Conservation (phyloP, 2,888 invertebrate species). For the Scaptodrosophila latifasciaeformis region DNA sequence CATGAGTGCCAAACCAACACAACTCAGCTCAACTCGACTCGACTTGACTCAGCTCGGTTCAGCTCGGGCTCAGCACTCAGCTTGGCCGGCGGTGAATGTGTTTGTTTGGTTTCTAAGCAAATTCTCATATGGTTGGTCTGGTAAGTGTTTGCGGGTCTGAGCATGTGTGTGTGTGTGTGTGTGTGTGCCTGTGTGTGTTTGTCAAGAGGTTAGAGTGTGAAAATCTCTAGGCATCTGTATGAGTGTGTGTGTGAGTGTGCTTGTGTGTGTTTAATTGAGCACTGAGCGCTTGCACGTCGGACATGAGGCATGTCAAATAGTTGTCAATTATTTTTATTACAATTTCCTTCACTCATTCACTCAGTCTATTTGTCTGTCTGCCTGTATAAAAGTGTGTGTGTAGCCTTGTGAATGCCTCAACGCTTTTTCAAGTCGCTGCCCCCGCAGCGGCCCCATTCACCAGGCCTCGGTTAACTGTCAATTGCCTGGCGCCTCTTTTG, state of each 20-base stretch:
- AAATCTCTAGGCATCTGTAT: neutral
- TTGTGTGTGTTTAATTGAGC: conserved; percentile 4
- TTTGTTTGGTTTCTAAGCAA: too few species aligned
- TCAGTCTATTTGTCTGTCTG: conserved; percentile 40
- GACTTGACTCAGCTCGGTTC: too few species aligned
- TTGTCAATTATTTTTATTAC: conserved; percentile 69
- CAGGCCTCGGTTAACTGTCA: neutral
- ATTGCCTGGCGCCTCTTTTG: too few species aligned
- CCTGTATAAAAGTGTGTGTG: neutral
- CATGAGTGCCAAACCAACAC: neutral
- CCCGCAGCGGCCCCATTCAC: conserved; percentile 3
- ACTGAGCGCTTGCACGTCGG: conserved; percentile 40
- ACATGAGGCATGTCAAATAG: conserved; percentile 69
- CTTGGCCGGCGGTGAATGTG: too few species aligned
- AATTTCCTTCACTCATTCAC: conserved; percentile 41
- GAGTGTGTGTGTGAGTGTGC: conserved; percentile 27
- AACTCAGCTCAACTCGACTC: too few species aligned
- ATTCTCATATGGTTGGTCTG: too few species aligned
- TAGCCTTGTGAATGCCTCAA: conserved; percentile 13
- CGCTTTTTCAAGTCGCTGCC: conserved; percentile 38
- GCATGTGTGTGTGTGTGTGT: conserved; percentile 10
- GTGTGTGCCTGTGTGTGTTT: conserved; percentile 20
- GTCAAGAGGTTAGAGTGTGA: too few species aligned
- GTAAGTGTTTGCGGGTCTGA: too few species aligned
- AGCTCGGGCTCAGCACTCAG: too few species aligned